Base-by-base conservation (phyloP, 2,888 invertebrate species). In the Celastrina argiolus region DNA sequence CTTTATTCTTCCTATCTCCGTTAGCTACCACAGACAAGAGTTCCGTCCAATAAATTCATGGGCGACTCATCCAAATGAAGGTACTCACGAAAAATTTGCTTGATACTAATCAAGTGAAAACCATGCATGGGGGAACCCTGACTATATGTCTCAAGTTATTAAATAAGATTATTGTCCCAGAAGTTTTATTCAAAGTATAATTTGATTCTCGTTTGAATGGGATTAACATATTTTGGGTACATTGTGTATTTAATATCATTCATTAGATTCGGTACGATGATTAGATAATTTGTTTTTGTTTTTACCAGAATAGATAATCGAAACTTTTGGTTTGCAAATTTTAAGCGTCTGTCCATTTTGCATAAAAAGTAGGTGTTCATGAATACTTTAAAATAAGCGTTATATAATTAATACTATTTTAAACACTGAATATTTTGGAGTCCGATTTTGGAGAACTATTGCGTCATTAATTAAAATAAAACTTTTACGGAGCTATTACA, bases 401-500 rank as follows among this genome's bases (percentile, higher is more conserved):
- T 51, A 51, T 26, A 14, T 26, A 12, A 51, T 51, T 51, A 22
- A 51, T 51, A 12, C 5, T 51, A 51, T 51, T 22, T 51, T 51
- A 5, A 22, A 26, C 51, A 26, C 51, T 26, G 22, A 26, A 10
- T 3, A 45, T 45, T 18, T 45, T 18, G 18, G 18, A 45, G 26
- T 14, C 14, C 14, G 14, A 51, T 22, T 51, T 51, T 51, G 51
- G 12, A 22, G 26, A 16, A 22, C 12, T 26, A 51, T 51, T 51
- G 51, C 51, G 51, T 26, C 12, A 26, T 26, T 51, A 51, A 51
- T 51, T 51, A 51, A 51, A 51, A 51, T 51, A 26, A 51, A 51
- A 14, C 51, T 51, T 51, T 51, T 51, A 51, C 22, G 51, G 51
- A 51, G 51, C 5, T 51, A 26, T 12, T 26, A 51, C 51, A 51